Evolutionary conservation across 2,113 vertebrate species (phyloP).

Genomic region (Chaetodon auriga): DNA sequence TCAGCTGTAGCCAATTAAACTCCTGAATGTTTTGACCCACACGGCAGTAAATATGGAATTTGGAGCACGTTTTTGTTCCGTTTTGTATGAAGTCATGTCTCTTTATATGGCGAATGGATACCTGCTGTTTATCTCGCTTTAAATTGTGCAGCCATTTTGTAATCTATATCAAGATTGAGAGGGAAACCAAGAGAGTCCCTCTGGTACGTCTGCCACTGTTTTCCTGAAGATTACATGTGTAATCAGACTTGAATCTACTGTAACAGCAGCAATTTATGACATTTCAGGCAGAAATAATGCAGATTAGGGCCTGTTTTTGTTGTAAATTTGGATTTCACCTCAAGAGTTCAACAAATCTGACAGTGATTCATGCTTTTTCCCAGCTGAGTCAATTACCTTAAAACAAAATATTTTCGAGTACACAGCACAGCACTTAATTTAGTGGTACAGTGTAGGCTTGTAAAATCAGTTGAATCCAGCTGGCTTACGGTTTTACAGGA

Average conservation of each 20-base stretch:
- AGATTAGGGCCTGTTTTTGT: constrained; percentile 3
- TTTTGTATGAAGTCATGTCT: constrained; percentile 64
- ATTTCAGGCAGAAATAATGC: not conserved
- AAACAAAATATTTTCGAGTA: constrained; percentile 70
- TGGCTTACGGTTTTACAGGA: constrained; percentile 69
- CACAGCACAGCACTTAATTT: constrained; percentile 73
- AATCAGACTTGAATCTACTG: constrained; percentile 4
- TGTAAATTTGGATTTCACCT: constrained; percentile 29
- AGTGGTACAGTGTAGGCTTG: constrained; percentile 65
- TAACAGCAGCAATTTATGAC: not conserved
- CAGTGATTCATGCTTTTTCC: constrained; percentile 54
- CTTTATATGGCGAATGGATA: constrained; percentile 32
- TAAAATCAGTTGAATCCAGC: constrained; percentile 71
- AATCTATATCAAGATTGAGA: not conserved
- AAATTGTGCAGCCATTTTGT: not conserved
- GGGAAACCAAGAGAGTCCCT: not conserved
- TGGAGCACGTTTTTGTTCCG: constrained; percentile 32
- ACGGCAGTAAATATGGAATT: constrained; percentile 55
- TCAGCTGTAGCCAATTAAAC: constrained; percentile 52
- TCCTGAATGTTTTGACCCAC: constrained; percentile 45
- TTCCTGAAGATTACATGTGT: not conserved
- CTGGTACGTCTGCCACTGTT: constrained; percentile 12
- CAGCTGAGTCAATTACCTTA: constrained; percentile 37
- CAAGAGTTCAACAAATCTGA: constrained; percentile 36
- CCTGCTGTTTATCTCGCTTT: constrained; percentile 40